These are phyloP conservation scores for Hypercompe scribonia DNA, from an alignment of 2,888 invertebrate species.

Conservation along the genomic window DNA sequence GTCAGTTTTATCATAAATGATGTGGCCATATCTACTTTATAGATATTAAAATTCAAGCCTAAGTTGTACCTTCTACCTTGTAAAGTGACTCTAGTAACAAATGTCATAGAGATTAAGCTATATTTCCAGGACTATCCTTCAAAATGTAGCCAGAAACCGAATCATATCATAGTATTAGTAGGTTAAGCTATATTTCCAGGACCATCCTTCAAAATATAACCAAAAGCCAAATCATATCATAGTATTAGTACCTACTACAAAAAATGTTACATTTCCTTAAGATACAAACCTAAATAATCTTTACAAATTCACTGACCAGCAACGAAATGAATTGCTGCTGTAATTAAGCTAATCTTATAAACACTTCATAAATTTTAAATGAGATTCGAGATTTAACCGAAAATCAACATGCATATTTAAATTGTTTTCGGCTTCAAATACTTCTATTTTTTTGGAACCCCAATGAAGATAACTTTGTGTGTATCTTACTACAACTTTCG, in stretches of 20 bases:
- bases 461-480: not conserved
- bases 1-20: too few species aligned
- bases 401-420: not conserved
- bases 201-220: not conserved
- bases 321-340: conserved; percentile 28
- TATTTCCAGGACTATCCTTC: too few species aligned
- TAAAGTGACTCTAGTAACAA: too few species aligned
- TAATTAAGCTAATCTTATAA: conserved; percentile 31
- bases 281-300: conserved; percentile 6
- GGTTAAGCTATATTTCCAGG: too few species aligned
- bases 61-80: too few species aligned
- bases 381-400: conserved; percentile 12
- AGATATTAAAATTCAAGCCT: too few species aligned
- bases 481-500: not conserved
- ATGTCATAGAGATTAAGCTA: too few species aligned
- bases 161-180: too few species aligned
- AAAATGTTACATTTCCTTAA: not conserved
- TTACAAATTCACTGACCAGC: conserved; percentile 33
- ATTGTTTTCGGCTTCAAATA: conserved; percentile 8
- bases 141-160: too few species aligned
- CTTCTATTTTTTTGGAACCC: not conserved
- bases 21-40: too few species aligned
- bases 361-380: conserved; percentile 29
- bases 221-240: not conserved
- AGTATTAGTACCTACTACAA: not conserved